Evolutionary conservation across 2,888 invertebrate genomes (phyloP).

Genomic region (Cephus pulcher): DNA sequence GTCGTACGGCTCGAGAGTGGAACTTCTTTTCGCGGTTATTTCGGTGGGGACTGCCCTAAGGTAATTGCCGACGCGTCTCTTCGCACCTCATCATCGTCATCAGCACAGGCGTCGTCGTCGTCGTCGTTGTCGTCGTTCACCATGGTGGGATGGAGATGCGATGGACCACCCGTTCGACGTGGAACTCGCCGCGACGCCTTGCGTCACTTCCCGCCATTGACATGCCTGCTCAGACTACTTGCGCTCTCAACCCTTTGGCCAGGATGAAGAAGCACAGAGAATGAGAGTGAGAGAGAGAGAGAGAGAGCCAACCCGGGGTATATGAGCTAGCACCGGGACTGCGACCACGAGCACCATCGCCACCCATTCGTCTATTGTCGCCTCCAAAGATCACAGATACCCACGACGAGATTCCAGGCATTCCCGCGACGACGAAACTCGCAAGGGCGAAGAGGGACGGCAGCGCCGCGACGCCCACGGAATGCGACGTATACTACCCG

Average conservation of each 20-base stretch:
- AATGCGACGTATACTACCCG: slow-evolving; percentile 55
- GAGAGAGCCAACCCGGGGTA: not conserved
- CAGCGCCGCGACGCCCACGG: slow-evolving; percentile 54
- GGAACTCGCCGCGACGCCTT: slow-evolving; percentile 13
- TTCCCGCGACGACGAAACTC: slow-evolving; percentile 22
- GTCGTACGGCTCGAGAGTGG: not conserved
- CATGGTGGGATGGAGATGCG: slow-evolving; percentile 29
- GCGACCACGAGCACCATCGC: not conserved
- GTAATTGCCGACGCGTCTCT: slow-evolving; percentile 65
- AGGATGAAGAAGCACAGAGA: not conserved
- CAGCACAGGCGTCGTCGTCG: slow-evolving; percentile 56
- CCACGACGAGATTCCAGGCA: slow-evolving; percentile 24
- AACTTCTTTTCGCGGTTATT: not conserved
- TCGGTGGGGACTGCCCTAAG: slow-evolving; percentile 21
- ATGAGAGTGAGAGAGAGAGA: not conserved
- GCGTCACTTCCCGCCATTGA: slow-evolving; percentile 22
- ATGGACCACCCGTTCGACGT: slow-evolving; percentile 50
- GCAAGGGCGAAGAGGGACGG: slow-evolving; percentile 17
- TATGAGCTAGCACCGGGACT: not conserved
- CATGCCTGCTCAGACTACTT: slow-evolving; percentile 3
- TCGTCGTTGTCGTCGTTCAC: slow-evolving; percentile 40
- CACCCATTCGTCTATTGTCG: slow-evolving; percentile 32
- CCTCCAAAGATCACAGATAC: slow-evolving; percentile 24
- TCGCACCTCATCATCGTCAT: slow-evolving; percentile 67
- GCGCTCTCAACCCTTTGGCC: not conserved